These are phyloP conservation scores for Erebia epiphron DNA, from an alignment of 2,888 invertebrate genomes.

Conservation along the genomic window DNA sequence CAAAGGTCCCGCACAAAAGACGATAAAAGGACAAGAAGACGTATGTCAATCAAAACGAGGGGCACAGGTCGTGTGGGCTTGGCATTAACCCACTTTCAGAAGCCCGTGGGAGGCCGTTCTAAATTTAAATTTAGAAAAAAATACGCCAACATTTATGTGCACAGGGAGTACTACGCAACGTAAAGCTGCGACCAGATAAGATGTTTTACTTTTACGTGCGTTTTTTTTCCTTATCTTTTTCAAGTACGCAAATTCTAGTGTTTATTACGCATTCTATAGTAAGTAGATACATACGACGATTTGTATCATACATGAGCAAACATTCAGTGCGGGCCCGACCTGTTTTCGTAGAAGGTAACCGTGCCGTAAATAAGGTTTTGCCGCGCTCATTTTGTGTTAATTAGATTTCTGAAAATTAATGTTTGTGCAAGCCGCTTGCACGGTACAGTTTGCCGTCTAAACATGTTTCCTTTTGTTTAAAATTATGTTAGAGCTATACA, in stretches of 20 bases:
- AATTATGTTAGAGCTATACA: no score
- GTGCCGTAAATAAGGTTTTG: neutral
- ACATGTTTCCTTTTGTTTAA: neutral
- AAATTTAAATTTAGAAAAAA: constrained; percentile 68
- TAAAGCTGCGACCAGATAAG: neutral
- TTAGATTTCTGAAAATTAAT: constrained; percentile 7
- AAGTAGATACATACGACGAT: neutral
- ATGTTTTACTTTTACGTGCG: neutral
- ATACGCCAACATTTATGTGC: constrained; percentile 58
- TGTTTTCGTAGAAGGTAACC: neutral
- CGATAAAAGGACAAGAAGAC: constrained; percentile 43
- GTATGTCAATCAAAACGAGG: constrained; percentile 61
- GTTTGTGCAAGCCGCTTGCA: neutral
- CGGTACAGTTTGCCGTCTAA: neutral
- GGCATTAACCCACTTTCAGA: constrained; percentile 78
- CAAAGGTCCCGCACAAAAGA: constrained; percentile 23
- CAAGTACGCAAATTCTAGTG: neutral
- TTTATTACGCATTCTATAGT: neutral
- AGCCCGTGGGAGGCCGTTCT: constrained; percentile 76
- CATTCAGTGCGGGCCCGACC: neutral
- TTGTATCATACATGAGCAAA: neutral
- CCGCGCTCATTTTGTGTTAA: constrained; percentile 3
- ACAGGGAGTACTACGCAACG: constrained; percentile 57
- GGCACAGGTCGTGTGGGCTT: constrained; percentile 72
- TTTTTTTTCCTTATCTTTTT: neutral